Evolutionary conservation across 2,113 vertebrate genomes (phyloP).

Genomic region (Chaetodon trifascialis): DNA sequence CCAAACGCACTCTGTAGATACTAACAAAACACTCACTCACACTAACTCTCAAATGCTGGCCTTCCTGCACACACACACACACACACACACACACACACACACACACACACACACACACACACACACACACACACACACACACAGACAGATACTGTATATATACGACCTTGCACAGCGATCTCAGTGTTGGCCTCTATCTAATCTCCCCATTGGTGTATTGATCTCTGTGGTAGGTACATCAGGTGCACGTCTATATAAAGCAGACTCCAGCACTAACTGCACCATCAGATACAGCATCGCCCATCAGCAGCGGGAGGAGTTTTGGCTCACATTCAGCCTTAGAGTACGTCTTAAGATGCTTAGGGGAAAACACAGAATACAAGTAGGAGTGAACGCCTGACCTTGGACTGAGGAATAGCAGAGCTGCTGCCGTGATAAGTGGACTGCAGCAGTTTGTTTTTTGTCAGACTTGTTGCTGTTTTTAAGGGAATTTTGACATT

Average conservation of each 20-base stretch:
- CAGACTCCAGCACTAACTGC: constrained; percentile 53
- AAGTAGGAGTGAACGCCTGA: constrained; percentile 19
- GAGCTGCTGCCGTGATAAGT: constrained; percentile 14
- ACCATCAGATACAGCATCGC: constrained; percentile 37
- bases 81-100: constrained; percentile 25
- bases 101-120: constrained; percentile 21
- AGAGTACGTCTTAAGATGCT: constrained; percentile 56
- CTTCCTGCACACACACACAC: constrained; percentile 24
- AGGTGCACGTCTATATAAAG: constrained; percentile 64
- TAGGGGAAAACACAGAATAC: constrained; percentile 26
- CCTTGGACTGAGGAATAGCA: constrained; percentile 28
- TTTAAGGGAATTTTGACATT: constrained; percentile 21
- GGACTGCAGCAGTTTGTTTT: neutral
- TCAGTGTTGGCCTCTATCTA: constrained; percentile 55
- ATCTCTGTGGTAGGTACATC: constrained; percentile 62
- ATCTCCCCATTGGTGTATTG: constrained; percentile 52
- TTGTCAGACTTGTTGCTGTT: neutral
- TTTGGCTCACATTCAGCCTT: constrained; percentile 56
- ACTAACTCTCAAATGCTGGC: constrained; percentile 49
- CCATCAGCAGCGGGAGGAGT: constrained; percentile 44
- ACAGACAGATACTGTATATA: constrained; percentile 36
- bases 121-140: constrained; percentile 22
- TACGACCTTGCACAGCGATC: constrained; percentile 41
- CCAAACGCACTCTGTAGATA: constrained; percentile 21
- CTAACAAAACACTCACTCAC: constrained; percentile 28